Evolutionary conservation across 2,797 vertebrate genomes (phyloP).

Genomic region (Melanotaenia parkinsoni): DNA sequence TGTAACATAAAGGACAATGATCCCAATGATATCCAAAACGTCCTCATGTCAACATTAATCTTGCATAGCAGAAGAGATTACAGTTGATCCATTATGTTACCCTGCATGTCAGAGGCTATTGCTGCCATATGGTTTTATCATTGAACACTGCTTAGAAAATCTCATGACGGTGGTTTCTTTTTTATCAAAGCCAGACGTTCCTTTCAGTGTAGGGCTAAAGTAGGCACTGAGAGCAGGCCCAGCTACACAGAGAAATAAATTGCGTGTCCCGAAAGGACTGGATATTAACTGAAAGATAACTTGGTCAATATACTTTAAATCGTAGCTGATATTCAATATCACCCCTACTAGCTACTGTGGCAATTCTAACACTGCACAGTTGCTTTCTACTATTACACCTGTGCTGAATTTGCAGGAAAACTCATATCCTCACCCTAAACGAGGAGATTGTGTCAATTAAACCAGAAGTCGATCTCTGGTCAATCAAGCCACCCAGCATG

Average conservation of each 20-base stretch:
- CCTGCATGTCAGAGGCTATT: conserved; percentile 48
- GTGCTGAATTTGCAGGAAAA: conserved; percentile 79
- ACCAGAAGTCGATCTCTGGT: conserved; percentile 70
- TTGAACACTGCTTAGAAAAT: conserved; percentile 55
- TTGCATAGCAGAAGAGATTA: conserved; percentile 41
- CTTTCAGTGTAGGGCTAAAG: conserved; percentile 39
- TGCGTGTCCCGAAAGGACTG: conserved; percentile 46
- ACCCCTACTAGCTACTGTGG: conserved; percentile 66
- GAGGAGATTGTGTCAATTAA: conserved; percentile 72
- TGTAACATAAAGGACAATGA: conserved; percentile 31
- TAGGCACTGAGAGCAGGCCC: conserved; percentile 46
- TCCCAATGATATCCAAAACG: conserved; percentile 49
- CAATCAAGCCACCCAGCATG: conserved; percentile 82
- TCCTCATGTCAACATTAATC: conserved; percentile 29
- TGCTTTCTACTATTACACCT: conserved; percentile 71
- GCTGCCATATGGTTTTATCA: conserved; percentile 66
- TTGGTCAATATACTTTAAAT: conserved; percentile 59
- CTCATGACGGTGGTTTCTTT: conserved; percentile 44
- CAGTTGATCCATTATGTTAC: conserved; percentile 47
- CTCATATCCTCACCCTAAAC: conserved; percentile 56
- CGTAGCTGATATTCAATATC: conserved; percentile 58
- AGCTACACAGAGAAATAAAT: conserved; percentile 63
- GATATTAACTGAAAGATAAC: conserved; percentile 67
- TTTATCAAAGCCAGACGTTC: conserved; percentile 75
- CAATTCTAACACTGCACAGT: conserved; percentile 58